These are phyloP conservation scores for Periplaneta americana DNA, from an alignment of 1,140 invertebrate species.

Conservation along the genomic window DNA sequence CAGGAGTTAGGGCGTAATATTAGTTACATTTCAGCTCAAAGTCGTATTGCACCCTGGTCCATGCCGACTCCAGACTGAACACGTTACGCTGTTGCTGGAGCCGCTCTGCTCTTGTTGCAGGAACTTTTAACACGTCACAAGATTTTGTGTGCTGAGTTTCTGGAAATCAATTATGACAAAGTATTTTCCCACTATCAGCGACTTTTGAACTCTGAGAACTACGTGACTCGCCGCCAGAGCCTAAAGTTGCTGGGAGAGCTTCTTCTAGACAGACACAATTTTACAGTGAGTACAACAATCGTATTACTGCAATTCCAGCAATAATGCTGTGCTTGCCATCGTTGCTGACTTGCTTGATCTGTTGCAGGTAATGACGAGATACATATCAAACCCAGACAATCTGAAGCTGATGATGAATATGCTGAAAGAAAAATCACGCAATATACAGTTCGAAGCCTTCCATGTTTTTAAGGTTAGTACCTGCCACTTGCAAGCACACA, in stretches of 20 bases:
- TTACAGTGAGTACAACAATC: constrained; percentile 68
- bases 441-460: constrained; percentile 99
- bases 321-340: background rate
- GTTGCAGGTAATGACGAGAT: constrained; percentile 89
- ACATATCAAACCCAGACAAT: constrained; percentile 99
- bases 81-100: no score
- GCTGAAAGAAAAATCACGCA: constrained; percentile 97
- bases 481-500: no score
- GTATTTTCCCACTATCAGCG: constrained; percentile 97
- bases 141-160: constrained; percentile 94
- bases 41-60: no score
- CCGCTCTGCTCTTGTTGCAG: constrained; percentile 50
- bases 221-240: constrained; percentile 95
- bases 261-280: constrained; percentile 97
- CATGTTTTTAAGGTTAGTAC: constrained; percentile 96
- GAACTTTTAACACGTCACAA: constrained; percentile 98
- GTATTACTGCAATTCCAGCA: no score
- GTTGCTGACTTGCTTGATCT: constrained; percentile 6
- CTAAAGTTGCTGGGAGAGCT: constrained; percentile 96
- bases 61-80: no score
- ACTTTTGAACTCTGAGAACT: constrained; percentile 97
- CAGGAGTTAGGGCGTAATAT: no score
- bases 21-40: no score
- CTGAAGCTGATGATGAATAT: constrained; percentile 99
- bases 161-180: constrained; percentile 98